Evolutionary conservation across 2,888 invertebrate genomes (phyloP).

Genomic region (Apamea sordens): DNA sequence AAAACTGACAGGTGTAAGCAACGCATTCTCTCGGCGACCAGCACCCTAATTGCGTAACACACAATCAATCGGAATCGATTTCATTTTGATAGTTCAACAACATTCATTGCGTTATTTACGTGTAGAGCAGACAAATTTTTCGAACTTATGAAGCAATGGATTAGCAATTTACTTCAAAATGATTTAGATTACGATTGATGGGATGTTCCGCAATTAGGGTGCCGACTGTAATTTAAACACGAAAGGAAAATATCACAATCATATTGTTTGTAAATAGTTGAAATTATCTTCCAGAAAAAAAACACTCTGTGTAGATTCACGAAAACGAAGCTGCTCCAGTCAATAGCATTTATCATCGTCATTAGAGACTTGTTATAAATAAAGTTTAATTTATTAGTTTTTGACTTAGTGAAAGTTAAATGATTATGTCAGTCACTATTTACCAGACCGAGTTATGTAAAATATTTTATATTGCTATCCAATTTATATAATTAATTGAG

Average conservation of each 20-base stretch:
- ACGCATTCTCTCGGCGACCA: not conserved
- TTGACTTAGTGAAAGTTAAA: constrained; percentile 74
- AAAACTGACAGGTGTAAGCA: too few relatives aligned
- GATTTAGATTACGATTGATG: too few relatives aligned
- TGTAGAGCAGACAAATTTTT: too few relatives aligned
- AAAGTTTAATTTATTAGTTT: constrained; percentile 73
- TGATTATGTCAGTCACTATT: constrained; percentile 70
- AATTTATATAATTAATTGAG: constrained; percentile 63
- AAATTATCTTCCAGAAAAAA: not conserved
- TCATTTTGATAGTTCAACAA: too few relatives aligned
- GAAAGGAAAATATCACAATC: not conserved
- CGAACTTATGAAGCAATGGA: too few relatives aligned
- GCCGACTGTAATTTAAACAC: not conserved
- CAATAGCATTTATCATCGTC: constrained; percentile 79
- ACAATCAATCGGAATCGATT: too few relatives aligned
- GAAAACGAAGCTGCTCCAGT: constrained; percentile 64
- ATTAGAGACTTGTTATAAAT: constrained; percentile 68
- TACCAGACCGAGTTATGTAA: constrained; percentile 62
- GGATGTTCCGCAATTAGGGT: too few relatives aligned
- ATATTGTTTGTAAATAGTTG: not conserved
- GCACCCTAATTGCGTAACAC: too few relatives aligned
- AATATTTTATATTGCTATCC: constrained; percentile 51
- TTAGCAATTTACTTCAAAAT: too few relatives aligned
- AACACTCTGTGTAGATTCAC: constrained; percentile 57
- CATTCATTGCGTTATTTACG: too few relatives aligned